A percentile compares a stretch with the other conserved stretches of the same genome.
Evolutionary conservation across 1,140 invertebrate species (phyloP).

Genomic region (Anastrepha ludens): DNA sequence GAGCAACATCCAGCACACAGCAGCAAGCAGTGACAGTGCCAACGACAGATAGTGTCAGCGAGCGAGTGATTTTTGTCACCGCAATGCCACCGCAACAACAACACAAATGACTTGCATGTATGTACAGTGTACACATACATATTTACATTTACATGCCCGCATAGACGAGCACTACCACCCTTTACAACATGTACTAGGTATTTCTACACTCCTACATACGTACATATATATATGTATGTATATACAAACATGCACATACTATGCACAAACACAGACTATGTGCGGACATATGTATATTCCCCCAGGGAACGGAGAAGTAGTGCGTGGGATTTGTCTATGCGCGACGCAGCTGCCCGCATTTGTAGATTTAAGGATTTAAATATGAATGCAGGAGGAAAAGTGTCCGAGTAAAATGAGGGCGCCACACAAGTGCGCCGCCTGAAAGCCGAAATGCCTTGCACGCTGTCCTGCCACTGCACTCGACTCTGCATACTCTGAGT

Average conservation of each 20-base stretch:
- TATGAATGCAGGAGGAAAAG: slow-evolving; percentile 9
- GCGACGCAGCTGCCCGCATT: slow-evolving; percentile 29
- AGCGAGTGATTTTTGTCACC: slow-evolving; percentile 51
- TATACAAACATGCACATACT: background rate
- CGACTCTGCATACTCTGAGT: background rate
- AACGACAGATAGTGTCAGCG: slow-evolving; percentile 44
- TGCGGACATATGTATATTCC: background rate
- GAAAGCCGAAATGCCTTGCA: background rate
- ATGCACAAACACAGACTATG: too few relatives aligned
- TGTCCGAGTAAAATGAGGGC: slow-evolving; percentile 3
- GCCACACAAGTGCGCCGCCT: background rate
- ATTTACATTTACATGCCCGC: slow-evolving; percentile 32
- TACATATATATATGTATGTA: background rate
- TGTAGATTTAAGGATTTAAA: slow-evolving; percentile 39
- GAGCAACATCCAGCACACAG: background rate
- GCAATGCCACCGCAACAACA: slow-evolving; percentile 32
- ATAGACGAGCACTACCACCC: background rate
- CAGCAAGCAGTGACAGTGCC: background rate
- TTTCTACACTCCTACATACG: too few relatives aligned
- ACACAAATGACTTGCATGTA: slow-evolving; percentile 34
- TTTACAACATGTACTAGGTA: too few relatives aligned
- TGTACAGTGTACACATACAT: background rate
- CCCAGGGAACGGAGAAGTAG: background rate
- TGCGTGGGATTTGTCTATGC: slow-evolving; percentile 14
- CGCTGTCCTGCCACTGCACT: background rate